Evolutionary conservation across 2,888 invertebrate species (phyloP).

Genomic region (Cephus nigrinus): DNA sequence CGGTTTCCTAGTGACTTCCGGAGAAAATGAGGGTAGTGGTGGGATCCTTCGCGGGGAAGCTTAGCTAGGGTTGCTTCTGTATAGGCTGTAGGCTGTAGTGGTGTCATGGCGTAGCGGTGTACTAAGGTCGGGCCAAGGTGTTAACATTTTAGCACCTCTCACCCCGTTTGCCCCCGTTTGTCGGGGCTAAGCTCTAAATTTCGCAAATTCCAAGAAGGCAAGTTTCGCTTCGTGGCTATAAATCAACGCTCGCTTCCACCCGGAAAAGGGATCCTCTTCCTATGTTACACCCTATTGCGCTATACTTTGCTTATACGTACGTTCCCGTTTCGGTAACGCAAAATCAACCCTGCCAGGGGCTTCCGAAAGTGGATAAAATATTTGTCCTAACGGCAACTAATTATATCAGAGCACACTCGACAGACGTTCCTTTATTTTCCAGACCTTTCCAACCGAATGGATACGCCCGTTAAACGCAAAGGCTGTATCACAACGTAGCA

Average conservation of each 20-base stretch:
- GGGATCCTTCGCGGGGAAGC: conserved; percentile 17
- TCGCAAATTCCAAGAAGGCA: conserved; percentile 50
- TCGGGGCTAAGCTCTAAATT: conserved; percentile 47
- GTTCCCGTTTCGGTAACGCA: neutral
- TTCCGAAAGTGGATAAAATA: conserved; percentile 34
- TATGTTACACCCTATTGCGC: neutral
- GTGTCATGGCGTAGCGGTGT: neutral
- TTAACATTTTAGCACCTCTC: conserved; percentile 41
- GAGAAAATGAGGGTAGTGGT: neutral
- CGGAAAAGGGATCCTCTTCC: neutral
- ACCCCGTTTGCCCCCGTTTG: conserved; percentile 27
- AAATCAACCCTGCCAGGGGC: neutral
- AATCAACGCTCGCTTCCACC: conserved; percentile 33
- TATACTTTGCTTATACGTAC: neutral
- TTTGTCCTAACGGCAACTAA: conserved; percentile 46
- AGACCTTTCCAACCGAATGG: neutral
- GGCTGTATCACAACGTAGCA: neutral
- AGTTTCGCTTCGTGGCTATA: conserved; percentile 41
- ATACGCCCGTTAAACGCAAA: neutral
- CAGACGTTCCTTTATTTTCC: neutral
- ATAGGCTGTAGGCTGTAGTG: neutral
- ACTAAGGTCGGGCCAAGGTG: conserved; percentile 28
- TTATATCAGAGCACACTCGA: conserved; percentile 9
- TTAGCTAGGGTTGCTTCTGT: neutral
- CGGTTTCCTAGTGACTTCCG: conserved; percentile 13